Evolutionary conservation across 2,113 vertebrate genomes (phyloP).

Genomic region (Phrynosoma blainvillii): DNA sequence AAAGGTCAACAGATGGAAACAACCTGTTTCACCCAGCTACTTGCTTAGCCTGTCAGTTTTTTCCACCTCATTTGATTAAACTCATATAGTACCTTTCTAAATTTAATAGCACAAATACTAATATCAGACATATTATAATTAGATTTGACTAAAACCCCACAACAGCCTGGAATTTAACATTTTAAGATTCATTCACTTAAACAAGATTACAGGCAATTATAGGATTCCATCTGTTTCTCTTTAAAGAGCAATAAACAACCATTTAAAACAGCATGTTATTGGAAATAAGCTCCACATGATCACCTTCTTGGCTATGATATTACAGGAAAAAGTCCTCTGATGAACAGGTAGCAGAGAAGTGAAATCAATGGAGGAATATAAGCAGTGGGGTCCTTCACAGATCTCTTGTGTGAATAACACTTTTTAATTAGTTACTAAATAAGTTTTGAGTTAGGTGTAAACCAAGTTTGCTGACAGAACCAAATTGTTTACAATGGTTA

Average conservation of each 20-base stretch:
- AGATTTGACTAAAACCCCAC: not conserved
- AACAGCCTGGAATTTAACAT: not conserved
- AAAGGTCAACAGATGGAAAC: not conserved
- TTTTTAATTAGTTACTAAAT: not conserved
- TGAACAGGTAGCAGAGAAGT: too few species aligned
- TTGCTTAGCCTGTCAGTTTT: not conserved
- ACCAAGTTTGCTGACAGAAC: too few species aligned
- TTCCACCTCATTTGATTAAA: not conserved
- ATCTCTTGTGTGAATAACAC: not conserved
- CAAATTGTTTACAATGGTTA: too few species aligned
- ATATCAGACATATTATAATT: not conserved
- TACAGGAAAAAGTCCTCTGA: not conserved
- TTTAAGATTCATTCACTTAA: slow-evolving; percentile 10
- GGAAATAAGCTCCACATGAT: not conserved
- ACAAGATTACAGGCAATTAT: not conserved
- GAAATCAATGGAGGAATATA: too few species aligned
- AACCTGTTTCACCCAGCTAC: not conserved
- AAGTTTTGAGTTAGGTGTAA: too few species aligned
- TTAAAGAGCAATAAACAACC: not conserved
- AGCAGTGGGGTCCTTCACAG: too few species aligned
- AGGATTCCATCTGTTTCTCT: slow-evolving; percentile 4
- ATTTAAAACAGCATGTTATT: not conserved
- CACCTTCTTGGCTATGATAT: not conserved
- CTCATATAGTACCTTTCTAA: not conserved
- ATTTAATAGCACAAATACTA: not conserved